These are phyloP conservation scores for Hymenopus coronatus DNA, from an alignment of 2,888 invertebrate genomes.

Conservation along the genomic window DNA sequence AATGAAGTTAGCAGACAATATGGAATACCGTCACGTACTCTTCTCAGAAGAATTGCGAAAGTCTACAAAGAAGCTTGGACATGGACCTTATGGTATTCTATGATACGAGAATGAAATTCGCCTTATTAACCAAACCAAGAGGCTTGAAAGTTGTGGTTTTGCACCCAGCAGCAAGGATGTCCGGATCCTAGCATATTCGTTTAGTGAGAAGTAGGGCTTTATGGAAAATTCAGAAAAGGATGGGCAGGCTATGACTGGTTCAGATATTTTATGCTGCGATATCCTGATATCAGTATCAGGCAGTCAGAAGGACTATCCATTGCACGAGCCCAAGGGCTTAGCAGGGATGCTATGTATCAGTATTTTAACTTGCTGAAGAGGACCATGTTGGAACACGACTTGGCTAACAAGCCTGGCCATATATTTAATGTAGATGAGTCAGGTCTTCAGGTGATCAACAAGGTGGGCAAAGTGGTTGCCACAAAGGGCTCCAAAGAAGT, in stretches of 20 bases:
- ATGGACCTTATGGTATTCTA: no score
- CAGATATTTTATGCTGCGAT: not conserved
- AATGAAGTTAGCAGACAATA: no score
- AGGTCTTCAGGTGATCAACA: no score
- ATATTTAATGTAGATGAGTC: no score
- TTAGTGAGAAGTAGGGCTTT: not conserved
- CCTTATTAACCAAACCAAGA: not conserved
- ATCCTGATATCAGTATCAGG: not conserved
- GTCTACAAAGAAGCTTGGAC: no score
- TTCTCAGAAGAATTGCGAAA: no score
- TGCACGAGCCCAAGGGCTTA: not conserved
- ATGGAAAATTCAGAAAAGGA: not conserved
- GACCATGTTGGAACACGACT: not conserved
- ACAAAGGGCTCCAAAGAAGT: no score
- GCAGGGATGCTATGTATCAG: not conserved
- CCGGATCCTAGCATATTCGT: not conserved
- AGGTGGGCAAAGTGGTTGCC: no score
- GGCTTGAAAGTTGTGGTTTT: not conserved
- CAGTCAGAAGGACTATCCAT: not conserved
- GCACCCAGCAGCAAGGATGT: not conserved
- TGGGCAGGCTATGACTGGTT: not conserved
- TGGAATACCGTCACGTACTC: no score
- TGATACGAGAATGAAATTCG: no score
- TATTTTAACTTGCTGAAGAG: not conserved
- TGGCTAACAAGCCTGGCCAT: not conserved